phyloP scores from a whole-genome alignment of 2,113 vertebrate species.

The Sardina pilchardus region DNA sequence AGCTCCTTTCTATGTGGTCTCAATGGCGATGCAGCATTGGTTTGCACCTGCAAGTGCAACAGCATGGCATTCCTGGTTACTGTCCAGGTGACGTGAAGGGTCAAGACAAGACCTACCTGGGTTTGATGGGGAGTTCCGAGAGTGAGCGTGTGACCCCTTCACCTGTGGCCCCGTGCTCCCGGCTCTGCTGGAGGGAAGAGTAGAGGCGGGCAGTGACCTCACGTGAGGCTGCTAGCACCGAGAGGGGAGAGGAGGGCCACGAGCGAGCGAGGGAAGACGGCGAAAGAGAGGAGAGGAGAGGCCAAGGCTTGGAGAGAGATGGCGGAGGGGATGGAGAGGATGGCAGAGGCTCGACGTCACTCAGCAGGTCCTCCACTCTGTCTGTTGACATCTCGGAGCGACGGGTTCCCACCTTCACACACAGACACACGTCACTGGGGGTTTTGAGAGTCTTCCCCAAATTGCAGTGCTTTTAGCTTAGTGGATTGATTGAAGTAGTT shows the following conservation, averaged over 20 bases:
- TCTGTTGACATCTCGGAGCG: slow-evolving; percentile 36
- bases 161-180: slow-evolving; percentile 61
- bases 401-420: not conserved
- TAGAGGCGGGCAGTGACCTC: slow-evolving; percentile 73
- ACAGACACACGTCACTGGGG: not conserved
- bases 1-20: no score
- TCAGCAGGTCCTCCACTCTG: slow-evolving; percentile 51
- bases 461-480: no score
- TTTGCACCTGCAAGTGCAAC: no score
- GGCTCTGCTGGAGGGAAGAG: slow-evolving; percentile 67
- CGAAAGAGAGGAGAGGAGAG: slow-evolving; percentile 33
- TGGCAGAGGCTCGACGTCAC: slow-evolving; percentile 60
- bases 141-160: slow-evolving; percentile 34
- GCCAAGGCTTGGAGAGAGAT: slow-evolving; percentile 24
- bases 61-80: no score
- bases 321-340: slow-evolving; percentile 33
- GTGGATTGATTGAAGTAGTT: no score
- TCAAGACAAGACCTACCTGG: slow-evolving; percentile 31
- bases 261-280: slow-evolving; percentile 34
- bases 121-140: not conserved
- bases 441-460: no score
- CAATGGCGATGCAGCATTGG: no score
- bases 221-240: slow-evolving; percentile 49
- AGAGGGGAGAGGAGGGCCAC: slow-evolving; percentile 41
- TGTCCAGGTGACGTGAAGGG: not conserved